phyloP scores from a whole-genome alignment of 2,797 vertebrate species.

The Myotis planiceps region DNA sequence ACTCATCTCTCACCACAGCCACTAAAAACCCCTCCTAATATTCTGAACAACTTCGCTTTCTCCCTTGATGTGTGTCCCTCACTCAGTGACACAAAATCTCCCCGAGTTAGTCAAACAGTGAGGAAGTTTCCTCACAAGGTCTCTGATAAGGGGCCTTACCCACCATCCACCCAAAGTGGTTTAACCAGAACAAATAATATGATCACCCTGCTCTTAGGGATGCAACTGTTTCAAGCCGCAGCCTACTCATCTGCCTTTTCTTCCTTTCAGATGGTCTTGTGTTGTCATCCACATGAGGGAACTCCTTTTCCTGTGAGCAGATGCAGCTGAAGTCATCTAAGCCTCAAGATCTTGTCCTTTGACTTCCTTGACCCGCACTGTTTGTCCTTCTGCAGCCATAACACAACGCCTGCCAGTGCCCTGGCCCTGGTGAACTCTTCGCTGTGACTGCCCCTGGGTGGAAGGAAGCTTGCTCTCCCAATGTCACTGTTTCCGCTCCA shows the following conservation, averaged over 20 bases:
- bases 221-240: accelerated
- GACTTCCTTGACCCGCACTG: neutral
- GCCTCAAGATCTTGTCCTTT: conserved; percentile 1
- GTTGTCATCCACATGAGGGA: neutral
- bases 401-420: neutral
- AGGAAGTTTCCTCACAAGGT: accelerated
- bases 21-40: neutral
- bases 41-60: neutral
- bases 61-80: neutral
- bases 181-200: neutral
- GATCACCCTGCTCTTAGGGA: neutral
- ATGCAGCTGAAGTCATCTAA: neutral
- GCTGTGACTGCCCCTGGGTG: conserved; percentile 46
- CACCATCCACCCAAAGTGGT: too few species aligned
- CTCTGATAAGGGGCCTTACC: neutral
- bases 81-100: neutral
- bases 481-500: conserved; percentile 30
- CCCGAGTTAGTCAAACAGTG: neutral
- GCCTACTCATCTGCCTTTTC: neutral
- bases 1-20: neutral
- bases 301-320: neutral
- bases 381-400: conserved; percentile 50
- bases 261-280: neutral
- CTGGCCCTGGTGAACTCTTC: neutral
- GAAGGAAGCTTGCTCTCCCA: conserved; percentile 48